Base-by-base conservation (phyloP, 1,140 invertebrate genomes). In the Ladona fulva region DNA sequence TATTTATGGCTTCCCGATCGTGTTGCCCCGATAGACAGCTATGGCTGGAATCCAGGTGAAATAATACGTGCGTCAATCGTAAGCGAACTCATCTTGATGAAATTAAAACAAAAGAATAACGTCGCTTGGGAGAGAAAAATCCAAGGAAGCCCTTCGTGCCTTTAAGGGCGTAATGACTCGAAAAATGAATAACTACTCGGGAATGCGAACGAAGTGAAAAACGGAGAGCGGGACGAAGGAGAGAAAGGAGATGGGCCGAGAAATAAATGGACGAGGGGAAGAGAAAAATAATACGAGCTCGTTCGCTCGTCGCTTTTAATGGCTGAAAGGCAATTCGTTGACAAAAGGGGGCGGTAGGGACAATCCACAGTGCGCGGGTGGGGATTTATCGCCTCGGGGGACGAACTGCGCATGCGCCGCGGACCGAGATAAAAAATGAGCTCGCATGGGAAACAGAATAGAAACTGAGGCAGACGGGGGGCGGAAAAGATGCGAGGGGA, bases 261-360 rank as follows among this genome's bases (percentile, higher is more conserved):
- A 37, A 37, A 37, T 37, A 37, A 37, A 37, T 37, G 12, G n/a
- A 12, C 14, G 52, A 66, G 52, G 52, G 52, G 52, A 6, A 22
- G 52, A 22, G 52, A 66, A 66, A 66, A 66, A 66, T 22, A 66
- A 66, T 22, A 22, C 14, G 52, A 66, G 52, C 14, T 22, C 44
- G 44, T 52, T 52, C 44, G 44, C 44, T 52, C 52, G 52, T 19
- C 52, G 52, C 52, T 66, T 66, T 66, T 66, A 66, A 66, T 66
- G 52, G 52, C 52, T 66, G 52, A 66, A 66, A 66, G 52, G 52
- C 52, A 66, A 66, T 66, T 66, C 52, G 52, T 66, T 66, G 52
- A 66, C 52, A 19, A 66, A 66, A 22, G 52, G 52, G 52, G 14
- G 52, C 29, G 52, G 52, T 66, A 12, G 52, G 52, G 52, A 66